These are phyloP conservation scores for Myopa tessellatipennis DNA, from an alignment of 2,888 invertebrate genomes.

Conservation along the genomic window DNA sequence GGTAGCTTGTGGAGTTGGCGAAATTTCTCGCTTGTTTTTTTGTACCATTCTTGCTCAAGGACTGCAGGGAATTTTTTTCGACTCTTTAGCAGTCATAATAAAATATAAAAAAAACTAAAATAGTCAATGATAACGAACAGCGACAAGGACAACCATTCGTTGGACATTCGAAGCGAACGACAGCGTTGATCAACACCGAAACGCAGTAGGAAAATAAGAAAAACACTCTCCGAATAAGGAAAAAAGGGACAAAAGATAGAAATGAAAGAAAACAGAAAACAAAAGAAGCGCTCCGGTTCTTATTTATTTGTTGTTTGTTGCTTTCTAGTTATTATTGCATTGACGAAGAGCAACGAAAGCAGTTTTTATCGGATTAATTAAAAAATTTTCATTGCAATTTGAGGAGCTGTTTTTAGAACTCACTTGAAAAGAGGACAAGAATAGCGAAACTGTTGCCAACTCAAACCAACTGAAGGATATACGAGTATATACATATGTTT, in stretches of 20 bases:
- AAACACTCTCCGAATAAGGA: background rate
- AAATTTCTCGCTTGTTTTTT: too few relatives aligned
- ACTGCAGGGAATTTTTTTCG: too few relatives aligned
- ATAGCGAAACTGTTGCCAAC: background rate
- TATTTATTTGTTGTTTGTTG: background rate
- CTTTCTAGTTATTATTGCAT: background rate
- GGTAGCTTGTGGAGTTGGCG: too few relatives aligned
- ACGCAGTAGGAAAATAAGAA: background rate
- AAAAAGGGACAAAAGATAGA: slow-evolving; percentile 5
- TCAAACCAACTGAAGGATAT: too few relatives aligned
- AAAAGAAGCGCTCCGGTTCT: background rate
- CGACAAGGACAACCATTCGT: too few relatives aligned
- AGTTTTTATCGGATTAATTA: slow-evolving; percentile 48
- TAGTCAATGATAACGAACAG: background rate
- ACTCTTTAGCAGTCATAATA: too few relatives aligned
- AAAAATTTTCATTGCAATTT: slow-evolving; percentile 46
- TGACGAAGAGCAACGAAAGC: background rate
- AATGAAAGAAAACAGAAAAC: slow-evolving; percentile 23
- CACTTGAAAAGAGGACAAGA: background rate
- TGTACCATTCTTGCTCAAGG: too few relatives aligned
- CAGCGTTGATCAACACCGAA: background rate
- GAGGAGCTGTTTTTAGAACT: slow-evolving; percentile 13
- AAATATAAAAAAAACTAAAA: background rate
- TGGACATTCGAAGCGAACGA: background rate
- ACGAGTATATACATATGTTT: too few relatives aligned